Base-by-base conservation (phyloP, 2,888 invertebrate genomes). In the Falcaria lacertinaria region DNA sequence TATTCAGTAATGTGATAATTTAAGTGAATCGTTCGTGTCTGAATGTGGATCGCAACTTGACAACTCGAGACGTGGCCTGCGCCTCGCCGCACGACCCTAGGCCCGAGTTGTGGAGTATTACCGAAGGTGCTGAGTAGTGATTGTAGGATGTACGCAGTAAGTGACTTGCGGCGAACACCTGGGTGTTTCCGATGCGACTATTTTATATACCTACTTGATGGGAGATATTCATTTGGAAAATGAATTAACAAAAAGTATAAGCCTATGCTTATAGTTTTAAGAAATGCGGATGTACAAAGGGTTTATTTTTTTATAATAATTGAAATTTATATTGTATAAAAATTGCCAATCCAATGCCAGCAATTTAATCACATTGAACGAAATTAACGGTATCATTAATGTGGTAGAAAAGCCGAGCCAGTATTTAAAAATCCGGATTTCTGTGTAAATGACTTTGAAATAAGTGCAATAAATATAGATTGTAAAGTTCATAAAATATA, bases 391-490 rank as follows among this genome's bases (percentile, higher is more conserved):
- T 64, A 69, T 70, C 72, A 71, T 71, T 60, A 70, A 72, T 64
- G 73, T 77, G 72, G 69, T 77, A 74, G 64, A 78, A 72, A 75
- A 85, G 74, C 88, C 88, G 88, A 89, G 88, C 88, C 88, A 89
- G 82, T 88, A 86, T 84, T 84, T 28, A 81, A 80, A 83, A 80
- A 80, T 76, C 84, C 78, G 80, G 83, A 85, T 84, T 81, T 85
- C 76, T 77, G 74, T 82, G 78, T 80, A 81, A 71, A 66, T 69
- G 62, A 76, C 74, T 80, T 69, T 69, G 70, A 72, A 69, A 65
- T 80, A 80, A 81, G 83, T 86, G 86, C 86, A 87, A 81, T 84
- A 82, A 71, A 49, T 86, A 87, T 80, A 61, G n/a, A n/a, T n/a
- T 80, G 70, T 84, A 84, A 79, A 71, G 50, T 72, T 68, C 64